Evolutionary conservation across 2,113 vertebrate species (phyloP), one percentile per base, ranked within the genome.

Genomic region (Pica pica): DNA sequence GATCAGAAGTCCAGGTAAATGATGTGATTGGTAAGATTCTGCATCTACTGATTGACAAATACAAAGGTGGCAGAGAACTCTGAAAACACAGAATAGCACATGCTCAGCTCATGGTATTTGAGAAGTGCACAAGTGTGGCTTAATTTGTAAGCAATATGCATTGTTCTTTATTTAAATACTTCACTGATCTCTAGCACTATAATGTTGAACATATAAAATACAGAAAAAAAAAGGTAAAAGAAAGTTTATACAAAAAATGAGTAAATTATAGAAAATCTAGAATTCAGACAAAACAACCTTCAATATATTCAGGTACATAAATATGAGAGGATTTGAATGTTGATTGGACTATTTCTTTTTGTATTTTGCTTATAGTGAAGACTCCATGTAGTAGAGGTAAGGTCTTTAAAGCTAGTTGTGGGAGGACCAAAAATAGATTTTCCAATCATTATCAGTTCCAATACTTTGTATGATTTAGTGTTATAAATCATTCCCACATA

Each of bases 161-260:
- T 53, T 85, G 8, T 33, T 6, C 23, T 63, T 70, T 70, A 70
- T 47, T 65, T 52, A 69, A 71, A 41, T n/a, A 77, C 3, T 55
- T 79, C 11, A 27, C 11, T 67, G 39, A 61, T 11, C 6, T 75
- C 6, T 79, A 57, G 9, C 17, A 16, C 4, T 53, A 26, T 16
- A 23, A 41, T 35, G 5, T 37, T 49, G 16, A 46, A 47, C 47
- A 7, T 42, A 31, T 47, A 10, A 68, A 22, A 17, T 47, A 41
- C 4, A 46, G 13, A 20, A 65, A 74, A 61, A 33, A 33, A 18
- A 7, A 9, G 6, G 27, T 13, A 9, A 53, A 50, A 69, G 17
- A 37, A 19, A 1, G 4, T 24, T 50, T 39, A 18, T 8, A 10
- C 3, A 59, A 50, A 46, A 33, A 4, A 0, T 9, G 2, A 7